Conservation (phyloP, 1,140 invertebrate species). For the Drosophila tropicalis region DNA sequence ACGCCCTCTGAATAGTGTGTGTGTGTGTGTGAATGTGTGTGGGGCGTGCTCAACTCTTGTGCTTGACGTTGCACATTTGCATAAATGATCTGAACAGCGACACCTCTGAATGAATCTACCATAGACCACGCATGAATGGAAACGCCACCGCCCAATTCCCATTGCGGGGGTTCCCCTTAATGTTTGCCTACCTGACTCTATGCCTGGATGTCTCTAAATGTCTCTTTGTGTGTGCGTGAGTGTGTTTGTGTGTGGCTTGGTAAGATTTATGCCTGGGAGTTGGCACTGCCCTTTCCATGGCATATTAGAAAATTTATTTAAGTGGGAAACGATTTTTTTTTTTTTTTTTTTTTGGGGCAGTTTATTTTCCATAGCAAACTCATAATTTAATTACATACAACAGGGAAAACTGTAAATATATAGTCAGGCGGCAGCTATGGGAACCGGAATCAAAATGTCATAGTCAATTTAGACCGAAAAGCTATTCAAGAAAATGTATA, state of each 20-base stretch:
- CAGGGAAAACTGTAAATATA: conserved; percentile 19
- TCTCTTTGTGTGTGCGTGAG: conserved; percentile 41
- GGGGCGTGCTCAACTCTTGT: conserved; percentile 49
- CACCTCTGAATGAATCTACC: conserved; percentile 65
- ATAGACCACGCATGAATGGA: conserved; percentile 74
- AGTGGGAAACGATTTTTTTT: conserved; percentile 53
- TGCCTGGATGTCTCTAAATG: too few species aligned
- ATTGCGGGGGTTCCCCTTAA: conserved; percentile 30
- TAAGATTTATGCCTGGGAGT: conserved; percentile 76
- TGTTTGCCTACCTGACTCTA: not conserved
- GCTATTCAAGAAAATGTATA: not conserved
- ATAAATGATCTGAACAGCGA: conserved; percentile 65
- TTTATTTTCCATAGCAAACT: conserved; percentile 49
- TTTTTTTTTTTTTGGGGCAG: conserved; percentile 1
- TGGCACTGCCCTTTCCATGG: conserved; percentile 31
- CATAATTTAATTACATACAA: conserved; percentile 65
- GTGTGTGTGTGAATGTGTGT: conserved; percentile 41
- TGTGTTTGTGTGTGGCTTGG: conserved; percentile 60
- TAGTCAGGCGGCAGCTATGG: conserved; percentile 30
- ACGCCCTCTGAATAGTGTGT: conserved; percentile 51
- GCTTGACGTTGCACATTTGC: conserved; percentile 62
- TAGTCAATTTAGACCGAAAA: not conserved
- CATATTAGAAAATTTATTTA: conserved; percentile 66
- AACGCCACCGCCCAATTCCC: conserved; percentile 23
- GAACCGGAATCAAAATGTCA: conserved; percentile 35